Evolutionary conservation across 2,888 invertebrate genomes (phyloP).

Genomic region (Chironomus tentans): DNA sequence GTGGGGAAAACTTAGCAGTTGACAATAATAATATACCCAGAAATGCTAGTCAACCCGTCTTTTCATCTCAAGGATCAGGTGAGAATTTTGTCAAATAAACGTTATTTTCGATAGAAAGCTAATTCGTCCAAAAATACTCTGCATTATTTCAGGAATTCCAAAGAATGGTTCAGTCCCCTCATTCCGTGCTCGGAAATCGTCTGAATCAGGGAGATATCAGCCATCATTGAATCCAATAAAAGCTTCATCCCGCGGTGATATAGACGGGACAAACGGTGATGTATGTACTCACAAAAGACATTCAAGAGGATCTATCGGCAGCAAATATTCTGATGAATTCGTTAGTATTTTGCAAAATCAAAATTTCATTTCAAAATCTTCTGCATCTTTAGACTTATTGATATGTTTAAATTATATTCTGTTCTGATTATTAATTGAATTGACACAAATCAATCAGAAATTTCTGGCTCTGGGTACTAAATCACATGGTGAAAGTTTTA

Average conservation of each 20-base stretch:
- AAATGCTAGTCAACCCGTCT: conserved; percentile 81
- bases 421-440: background rate
- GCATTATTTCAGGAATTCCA: conserved; percentile 45
- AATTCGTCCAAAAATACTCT: too few species aligned
- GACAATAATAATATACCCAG: conserved; percentile 54
- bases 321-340: conserved; percentile 45
- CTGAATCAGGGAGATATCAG: conserved; percentile 73
- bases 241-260: conserved; percentile 64
- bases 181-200: conserved; percentile 78
- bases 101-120: background rate
- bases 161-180: conserved; percentile 87
- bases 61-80: conserved; percentile 62
- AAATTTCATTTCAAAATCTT: background rate
- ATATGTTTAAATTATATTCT: background rate
- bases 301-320: conserved; percentile 49
- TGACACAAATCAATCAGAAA: background rate
- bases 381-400: background rate
- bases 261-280: conserved; percentile 64
- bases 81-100: too few species aligned
- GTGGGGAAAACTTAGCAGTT: conserved; percentile 4
- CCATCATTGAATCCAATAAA: conserved; percentile 75
- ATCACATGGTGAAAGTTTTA: background rate
- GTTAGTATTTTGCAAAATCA: conserved; percentile 37
- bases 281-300: conserved; percentile 51
- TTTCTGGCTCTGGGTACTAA: background rate